Conservation (phyloP, 2,113 vertebrate genomes). For the Thermophis baileyi region DNA sequence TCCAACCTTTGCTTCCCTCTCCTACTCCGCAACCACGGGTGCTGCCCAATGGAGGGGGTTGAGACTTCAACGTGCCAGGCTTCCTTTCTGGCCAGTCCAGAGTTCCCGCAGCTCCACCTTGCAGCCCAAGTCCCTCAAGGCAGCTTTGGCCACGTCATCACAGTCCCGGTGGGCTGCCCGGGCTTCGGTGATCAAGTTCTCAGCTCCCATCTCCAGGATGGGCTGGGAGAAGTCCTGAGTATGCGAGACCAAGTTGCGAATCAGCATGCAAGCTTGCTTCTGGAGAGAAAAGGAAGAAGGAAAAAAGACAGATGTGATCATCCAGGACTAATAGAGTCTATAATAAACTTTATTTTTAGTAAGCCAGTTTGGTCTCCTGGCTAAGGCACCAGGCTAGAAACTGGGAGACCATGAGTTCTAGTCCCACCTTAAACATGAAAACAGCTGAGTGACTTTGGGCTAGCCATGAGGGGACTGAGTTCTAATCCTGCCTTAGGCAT, state of each 20-base stretch:
- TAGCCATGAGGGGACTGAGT: too few relatives aligned
- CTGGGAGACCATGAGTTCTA: too few relatives aligned
- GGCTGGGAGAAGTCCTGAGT: conserved; percentile 73
- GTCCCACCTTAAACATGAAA: too few relatives aligned
- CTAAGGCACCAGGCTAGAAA: too few relatives aligned
- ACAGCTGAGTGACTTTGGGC: too few relatives aligned
- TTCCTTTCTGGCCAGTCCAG: conserved; percentile 91
- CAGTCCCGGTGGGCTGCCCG: conserved; percentile 79
- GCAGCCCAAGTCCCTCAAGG: conserved; percentile 91
- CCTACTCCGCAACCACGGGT: accelerated
- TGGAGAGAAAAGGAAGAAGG: conserved; percentile 46
- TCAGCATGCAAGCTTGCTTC: conserved; percentile 93
- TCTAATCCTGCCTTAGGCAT: too few relatives aligned
- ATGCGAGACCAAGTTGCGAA: conserved; percentile 88
- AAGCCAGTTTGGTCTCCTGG: background rate
- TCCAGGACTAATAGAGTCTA: too few relatives aligned
- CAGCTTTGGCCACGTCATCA: conserved; percentile 82
- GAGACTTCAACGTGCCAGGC: conserved; percentile 68
- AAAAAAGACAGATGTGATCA: background rate
- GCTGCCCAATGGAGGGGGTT: accelerated
- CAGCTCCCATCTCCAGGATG: conserved; percentile 91
- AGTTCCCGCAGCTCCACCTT: conserved; percentile 87
- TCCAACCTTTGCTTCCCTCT: background rate
- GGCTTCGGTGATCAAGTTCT: conserved; percentile 82
- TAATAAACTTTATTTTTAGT: background rate